Conservation (phyloP, 2,888 invertebrate species). For the Congeria kusceri region DNA sequence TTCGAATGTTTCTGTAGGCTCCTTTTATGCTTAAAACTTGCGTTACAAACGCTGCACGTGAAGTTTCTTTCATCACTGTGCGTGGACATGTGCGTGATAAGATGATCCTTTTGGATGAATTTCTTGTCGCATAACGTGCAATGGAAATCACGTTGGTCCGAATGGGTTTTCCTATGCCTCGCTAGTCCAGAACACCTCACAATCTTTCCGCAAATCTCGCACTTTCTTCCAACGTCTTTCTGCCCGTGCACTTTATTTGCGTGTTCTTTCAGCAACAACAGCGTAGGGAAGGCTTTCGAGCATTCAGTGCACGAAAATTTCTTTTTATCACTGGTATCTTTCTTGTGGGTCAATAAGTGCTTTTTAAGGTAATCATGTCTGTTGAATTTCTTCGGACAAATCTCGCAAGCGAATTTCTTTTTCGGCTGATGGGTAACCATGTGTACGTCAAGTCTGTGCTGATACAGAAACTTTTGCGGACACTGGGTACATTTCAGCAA, state of each 20-base stretch:
- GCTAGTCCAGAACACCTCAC: conserved; percentile 13
- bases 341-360: conserved; percentile 38
- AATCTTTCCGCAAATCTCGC: conserved; percentile 46
- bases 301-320: conserved; percentile 53
- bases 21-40: conserved; percentile 35
- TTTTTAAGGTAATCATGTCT: conserved; percentile 44
- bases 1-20: conserved; percentile 1
- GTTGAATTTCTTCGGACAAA: conserved; percentile 34
- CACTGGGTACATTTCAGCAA: conserved; percentile 23
- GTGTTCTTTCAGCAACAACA: conserved; percentile 47
- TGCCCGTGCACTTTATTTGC: conserved; percentile 44
- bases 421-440: conserved; percentile 25
- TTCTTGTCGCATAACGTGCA: conserved; percentile 11
- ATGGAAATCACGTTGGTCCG: conserved; percentile 19
- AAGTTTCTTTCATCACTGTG: conserved; percentile 29
- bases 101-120: conserved; percentile 35
- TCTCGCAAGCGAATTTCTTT: conserved; percentile 25
- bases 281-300: conserved; percentile 37
- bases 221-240: conserved; percentile 30
- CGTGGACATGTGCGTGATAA: conserved; percentile 26
- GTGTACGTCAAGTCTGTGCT: conserved; percentile 30
- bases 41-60: conserved; percentile 26
- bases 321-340: conserved; percentile 10
- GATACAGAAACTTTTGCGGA: conserved; percentile 23
- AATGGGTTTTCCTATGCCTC: conserved; percentile 38